Base-by-base conservation (phyloP, 2,888 invertebrate species). In the Sclerodermus sp. region DNA sequence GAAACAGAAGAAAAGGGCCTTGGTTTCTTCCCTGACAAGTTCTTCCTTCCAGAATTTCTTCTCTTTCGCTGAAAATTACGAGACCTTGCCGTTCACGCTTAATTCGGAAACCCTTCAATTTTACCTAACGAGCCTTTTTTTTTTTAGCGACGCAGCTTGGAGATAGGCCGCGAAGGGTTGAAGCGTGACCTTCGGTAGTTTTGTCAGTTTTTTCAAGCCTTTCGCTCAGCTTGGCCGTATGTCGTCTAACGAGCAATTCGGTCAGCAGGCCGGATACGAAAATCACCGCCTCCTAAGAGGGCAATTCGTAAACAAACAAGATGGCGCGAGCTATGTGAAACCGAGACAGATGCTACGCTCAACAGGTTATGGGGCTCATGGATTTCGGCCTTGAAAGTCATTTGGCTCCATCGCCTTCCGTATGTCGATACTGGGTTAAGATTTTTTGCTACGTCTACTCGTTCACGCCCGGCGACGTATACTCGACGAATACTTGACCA, bases 301-400 rank as follows among this genome's bases (percentile, higher is more conserved):
- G 42, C 31, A 45, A 49, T 57, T 56, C 52, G 58, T 64, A 58
- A 65, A 66, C 57, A 62, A 58, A 54, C 51, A 51, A 43, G 41
- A 52, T 55, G 34, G 30, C 16, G 30, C n/a, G 50, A 47, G 44
- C 30, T 44, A 23, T 9, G 12, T 45, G 46, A 47, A 57, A 57
- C 47, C 36, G 43, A 49, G 43, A 52, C 64, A 62, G 66, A 59
- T 64, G 62, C 53, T 47, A 14, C 17, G 44, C 8, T 5, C 43
- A 41, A 57, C 62, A 57, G 62, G 65, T 62, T 65, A 55, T 38
- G 42, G 41, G 40, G 37, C 36, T 45, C 34, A 43, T 31, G 42
- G 49, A 45, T 40, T 30, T 56, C 48, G 48, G 54, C 47, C 51
- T 45, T 47, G 45, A 13, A 34, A 38, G 39, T 47, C 54, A 39